Base-by-base conservation (phyloP, 2,888 invertebrate species). In the Sesia bembeciformis region DNA sequence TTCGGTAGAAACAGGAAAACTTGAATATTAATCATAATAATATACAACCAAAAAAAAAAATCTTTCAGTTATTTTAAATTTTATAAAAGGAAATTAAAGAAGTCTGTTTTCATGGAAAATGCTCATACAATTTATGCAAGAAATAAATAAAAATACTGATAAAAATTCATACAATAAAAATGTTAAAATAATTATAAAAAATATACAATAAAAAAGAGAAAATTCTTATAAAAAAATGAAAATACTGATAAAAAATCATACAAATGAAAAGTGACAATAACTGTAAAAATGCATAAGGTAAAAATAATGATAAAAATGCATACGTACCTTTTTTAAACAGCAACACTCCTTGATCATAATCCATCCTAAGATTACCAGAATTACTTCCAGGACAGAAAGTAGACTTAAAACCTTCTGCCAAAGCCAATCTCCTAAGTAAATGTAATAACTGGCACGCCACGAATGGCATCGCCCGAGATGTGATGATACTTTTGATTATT, bases 291-390 rank as follows among this genome's bases (percentile, higher is more conserved):
- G 39, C 39, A 55, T 38, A 51, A 49, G 53, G 52, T 46, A 49
- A 50, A 43, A 39, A 39, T 42, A 40, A 54, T 40, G 49, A 50
- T 40, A 5, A 54, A 41, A 41, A 40, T 23, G 23, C 23, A 23
- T 23, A 58, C 61, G 52, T 60, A 88, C 88, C 84, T 75, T 79
- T 81, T 51, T 72, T 86, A 66, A 76, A 89, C 54, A 85, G 60
- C 56, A 85, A 57, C 1, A 88, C 82, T 0, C 89, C 89, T 66
- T 88, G 87, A 53, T 86, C 84, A 62, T 82, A 81, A 62, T 90
- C 88, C 57, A 72, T 57, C 61, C 72, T 83, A 39, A 88, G 58
- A 54, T 86, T 83, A 0, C 80, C 82, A 1, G 57, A 57, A 3
- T 59, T 64, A 4, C 62, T 65, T 1, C 71, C 68, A 0, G 70